Evolutionary conservation across 2,888 invertebrate species (phyloP), one percentile per base, ranked within the genome.

Genomic region (Penaeus monodon): DNA sequence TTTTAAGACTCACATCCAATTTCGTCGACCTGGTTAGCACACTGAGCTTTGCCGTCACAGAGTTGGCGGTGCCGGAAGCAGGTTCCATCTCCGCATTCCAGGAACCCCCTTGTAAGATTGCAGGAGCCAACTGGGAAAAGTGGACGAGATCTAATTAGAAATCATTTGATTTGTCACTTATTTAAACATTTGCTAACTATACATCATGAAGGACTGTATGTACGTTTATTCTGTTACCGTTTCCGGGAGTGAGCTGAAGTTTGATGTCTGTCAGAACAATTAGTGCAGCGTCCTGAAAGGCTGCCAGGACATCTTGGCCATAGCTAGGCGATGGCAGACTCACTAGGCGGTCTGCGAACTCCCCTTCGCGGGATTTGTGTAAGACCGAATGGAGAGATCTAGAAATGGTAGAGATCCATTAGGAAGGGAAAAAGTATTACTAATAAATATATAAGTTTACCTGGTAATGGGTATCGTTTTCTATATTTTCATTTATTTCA

Each of bases 221-320:
- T 44, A 44, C 12, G 8, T 0, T n/a, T 38, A 14, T n/a, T 57
- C n/a, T n/a, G 49, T 33, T 88, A 91, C 90, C 90, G 64, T 88
- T 85, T 14, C 84, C 80, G 14, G 90, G 90, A 7, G 88, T 84
- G 65, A 89, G 76, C 12, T 90, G 90, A 1, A 91, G 89, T 74
- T 92, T 92, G 20, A 93, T 93, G 91, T 94, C 93, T 22, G 93
- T 93, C 89, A 94, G 92, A 3, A 94, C 92, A 27, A 93, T 86
- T 29, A 94, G 91, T 8, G 93, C 93, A 78, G 86, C 82, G n/a
- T 83, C 82, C 33, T 86, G 86, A 70, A 86, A 86, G 10, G 77
- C 68, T 7, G 68, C 78, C 6, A 78, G 78, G 44, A 76, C 73
- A 38, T 86, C 86, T 24, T 64, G 38, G 14, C 70, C 86, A 77